Conservation (phyloP, 2,888 invertebrate species). For the Boloria euphrosyne region DNA sequence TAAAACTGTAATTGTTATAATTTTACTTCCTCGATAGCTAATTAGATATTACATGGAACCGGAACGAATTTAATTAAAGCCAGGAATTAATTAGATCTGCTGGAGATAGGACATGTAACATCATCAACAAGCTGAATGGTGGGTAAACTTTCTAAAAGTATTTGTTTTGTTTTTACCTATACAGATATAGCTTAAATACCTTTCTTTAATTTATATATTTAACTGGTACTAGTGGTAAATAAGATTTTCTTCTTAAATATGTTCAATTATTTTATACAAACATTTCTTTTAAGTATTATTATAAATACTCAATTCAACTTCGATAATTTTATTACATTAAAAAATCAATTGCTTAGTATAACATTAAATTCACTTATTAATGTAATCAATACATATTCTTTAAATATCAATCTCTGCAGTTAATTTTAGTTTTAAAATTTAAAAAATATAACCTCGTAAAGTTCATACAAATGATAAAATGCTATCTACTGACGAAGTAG, state of each 20-base stretch:
- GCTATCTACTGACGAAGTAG: constrained; percentile 61
- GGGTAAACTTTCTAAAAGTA: constrained; percentile 50
- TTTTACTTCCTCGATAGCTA: constrained; percentile 72
- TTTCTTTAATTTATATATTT: too few relatives aligned
- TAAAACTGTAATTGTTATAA: constrained; percentile 72
- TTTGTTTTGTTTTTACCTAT: constrained; percentile 25
- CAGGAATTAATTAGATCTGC: constrained; percentile 64
- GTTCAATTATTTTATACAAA: too few relatives aligned
- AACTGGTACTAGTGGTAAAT: too few relatives aligned
- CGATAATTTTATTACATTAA: too few relatives aligned
- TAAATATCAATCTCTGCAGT: not conserved
- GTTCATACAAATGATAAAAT: constrained; percentile 49
- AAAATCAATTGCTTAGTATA: too few relatives aligned
- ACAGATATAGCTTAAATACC: not conserved
- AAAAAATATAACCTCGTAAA: constrained; percentile 26
- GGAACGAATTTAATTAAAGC: constrained; percentile 69
- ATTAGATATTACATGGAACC: constrained; percentile 73
- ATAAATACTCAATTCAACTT: too few relatives aligned
- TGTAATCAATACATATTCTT: not conserved
- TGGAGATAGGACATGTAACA: constrained; percentile 63
- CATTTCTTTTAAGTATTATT: too few relatives aligned
- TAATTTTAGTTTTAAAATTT: constrained; percentile 5
- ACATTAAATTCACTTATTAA: too few relatives aligned
- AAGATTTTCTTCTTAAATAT: too few relatives aligned
- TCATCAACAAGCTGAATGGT: constrained; percentile 72